Evolutionary conservation across 2,113 vertebrate species (phyloP).

Genomic region (Alethe castanea): DNA sequence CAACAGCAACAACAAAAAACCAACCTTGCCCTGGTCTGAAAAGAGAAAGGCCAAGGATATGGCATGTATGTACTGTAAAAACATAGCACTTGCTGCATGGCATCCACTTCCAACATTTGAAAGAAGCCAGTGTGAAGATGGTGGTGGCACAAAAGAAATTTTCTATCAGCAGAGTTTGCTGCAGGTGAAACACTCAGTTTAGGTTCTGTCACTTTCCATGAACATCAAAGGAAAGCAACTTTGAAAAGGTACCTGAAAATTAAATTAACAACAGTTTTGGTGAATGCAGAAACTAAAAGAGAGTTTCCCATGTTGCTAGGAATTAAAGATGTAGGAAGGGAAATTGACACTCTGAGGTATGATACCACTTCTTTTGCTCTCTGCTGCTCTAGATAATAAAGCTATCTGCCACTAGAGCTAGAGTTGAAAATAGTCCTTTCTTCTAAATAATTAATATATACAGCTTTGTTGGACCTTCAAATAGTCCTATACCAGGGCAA

Average conservation of each 20-base stretch:
- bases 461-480: not conserved
- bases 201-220: too few relatives aligned
- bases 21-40: constrained; percentile 67
- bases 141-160: too few relatives aligned
- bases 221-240: too few relatives aligned
- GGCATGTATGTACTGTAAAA: not conserved
- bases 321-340: not conserved
- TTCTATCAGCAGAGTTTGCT: too few relatives aligned
- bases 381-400: not conserved
- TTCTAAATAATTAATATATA: not conserved
- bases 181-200: too few relatives aligned
- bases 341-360: not conserved
- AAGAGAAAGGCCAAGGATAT: constrained; percentile 16
- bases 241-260: not conserved
- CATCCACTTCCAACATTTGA: too few relatives aligned
- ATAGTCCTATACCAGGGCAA: not conserved
- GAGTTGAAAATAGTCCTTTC: not conserved
- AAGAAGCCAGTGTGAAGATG: too few relatives aligned
- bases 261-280: not conserved
- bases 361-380: not conserved
- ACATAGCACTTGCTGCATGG: not conserved
- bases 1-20: not conserved
- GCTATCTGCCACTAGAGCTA: not conserved
- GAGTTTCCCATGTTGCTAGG: not conserved
- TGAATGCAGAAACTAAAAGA: not conserved